Percentiles rank a stretch among this genome's conserved stretches.
Evolutionary conservation across 2,888 invertebrate genomes (phyloP).

Genomic region (Cheiracanthium punctorium): DNA sequence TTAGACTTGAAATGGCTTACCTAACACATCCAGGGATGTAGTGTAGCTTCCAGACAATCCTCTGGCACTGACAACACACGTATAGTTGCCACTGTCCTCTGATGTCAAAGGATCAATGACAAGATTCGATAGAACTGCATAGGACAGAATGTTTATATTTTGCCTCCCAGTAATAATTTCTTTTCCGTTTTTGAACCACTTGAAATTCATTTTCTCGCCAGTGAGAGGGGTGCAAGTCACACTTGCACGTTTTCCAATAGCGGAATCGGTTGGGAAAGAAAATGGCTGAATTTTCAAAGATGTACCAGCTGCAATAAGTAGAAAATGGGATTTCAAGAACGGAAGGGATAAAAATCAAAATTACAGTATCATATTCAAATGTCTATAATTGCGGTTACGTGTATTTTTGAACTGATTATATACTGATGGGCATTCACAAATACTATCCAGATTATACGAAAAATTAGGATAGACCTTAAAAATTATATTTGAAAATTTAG

Average conservation of each 20-base stretch:
- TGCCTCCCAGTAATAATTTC: conserved; percentile 8
- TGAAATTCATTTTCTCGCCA: conserved; percentile 58
- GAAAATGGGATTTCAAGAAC: no score
- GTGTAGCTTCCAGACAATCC: conserved; percentile 39
- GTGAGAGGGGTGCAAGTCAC: conserved; percentile 34
- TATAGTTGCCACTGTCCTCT: conserved; percentile 62
- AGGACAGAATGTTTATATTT: conserved; percentile 34
- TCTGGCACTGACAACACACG: conserved; percentile 41
- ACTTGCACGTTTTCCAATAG: conserved; percentile 37
- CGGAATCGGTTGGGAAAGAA: conserved; percentile 42
- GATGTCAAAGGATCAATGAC: conserved; percentile 35
- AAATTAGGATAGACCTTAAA: no score
- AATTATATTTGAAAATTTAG: no score
- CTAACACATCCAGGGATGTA: conserved; percentile 40
- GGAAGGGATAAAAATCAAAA: no score
- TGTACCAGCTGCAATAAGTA: conserved; percentile 7
- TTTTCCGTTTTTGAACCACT: conserved; percentile 54
- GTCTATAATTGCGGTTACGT: no score
- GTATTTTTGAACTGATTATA: no score
- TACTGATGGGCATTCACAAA: no score
- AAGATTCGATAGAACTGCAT: conserved; percentile 22
- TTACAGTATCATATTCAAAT: no score
- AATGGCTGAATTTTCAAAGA: conserved; percentile 51
- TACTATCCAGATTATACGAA: no score
- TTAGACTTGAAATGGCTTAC: conserved; percentile 12